Conservation (phyloP, 2,888 invertebrate genomes). For the Tholera decimalis region DNA sequence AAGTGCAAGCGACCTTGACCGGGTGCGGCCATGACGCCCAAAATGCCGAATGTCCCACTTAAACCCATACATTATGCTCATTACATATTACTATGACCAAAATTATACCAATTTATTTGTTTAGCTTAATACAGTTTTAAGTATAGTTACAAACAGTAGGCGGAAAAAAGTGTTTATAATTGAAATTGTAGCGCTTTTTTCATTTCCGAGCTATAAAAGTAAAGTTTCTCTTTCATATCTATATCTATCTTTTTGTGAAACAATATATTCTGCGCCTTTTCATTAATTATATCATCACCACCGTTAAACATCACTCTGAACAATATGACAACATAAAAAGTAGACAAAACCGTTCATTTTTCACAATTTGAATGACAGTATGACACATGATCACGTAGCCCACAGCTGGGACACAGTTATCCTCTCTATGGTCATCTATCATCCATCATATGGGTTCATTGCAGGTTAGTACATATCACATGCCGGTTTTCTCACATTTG, state of each 20-base stretch:
- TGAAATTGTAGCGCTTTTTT: conserved; percentile 12
- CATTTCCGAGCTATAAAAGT: neutral
- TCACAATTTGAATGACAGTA: conserved; percentile 27
- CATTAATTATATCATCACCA: conserved; percentile 20
- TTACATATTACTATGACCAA: conserved; percentile 54
- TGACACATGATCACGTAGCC: no score
- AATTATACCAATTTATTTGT: conserved; percentile 51
- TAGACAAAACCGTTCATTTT: conserved; percentile 47
- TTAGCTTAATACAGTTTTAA: conserved; percentile 40
- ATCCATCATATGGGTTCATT: no score
- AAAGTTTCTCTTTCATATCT: conserved; percentile 14
- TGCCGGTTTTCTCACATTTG: no score
- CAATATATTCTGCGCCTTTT: conserved; percentile 2
- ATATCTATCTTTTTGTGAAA: conserved; percentile 10
- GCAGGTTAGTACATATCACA: no score
- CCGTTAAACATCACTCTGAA: conserved; percentile 21
- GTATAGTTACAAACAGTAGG: conserved; percentile 24
- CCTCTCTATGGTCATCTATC: no score
- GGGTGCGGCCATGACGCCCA: conserved; percentile 76
- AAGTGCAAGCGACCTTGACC: conserved; percentile 89
- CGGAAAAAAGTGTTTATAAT: conserved; percentile 16
- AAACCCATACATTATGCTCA: conserved; percentile 63
- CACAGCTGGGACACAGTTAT: no score
- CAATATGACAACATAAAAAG: conserved; percentile 16
- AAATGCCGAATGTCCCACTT: conserved; percentile 76